phyloP scores from a whole-genome alignment of 1,140 invertebrate species.

The Hylaeus anthracinus region DNA sequence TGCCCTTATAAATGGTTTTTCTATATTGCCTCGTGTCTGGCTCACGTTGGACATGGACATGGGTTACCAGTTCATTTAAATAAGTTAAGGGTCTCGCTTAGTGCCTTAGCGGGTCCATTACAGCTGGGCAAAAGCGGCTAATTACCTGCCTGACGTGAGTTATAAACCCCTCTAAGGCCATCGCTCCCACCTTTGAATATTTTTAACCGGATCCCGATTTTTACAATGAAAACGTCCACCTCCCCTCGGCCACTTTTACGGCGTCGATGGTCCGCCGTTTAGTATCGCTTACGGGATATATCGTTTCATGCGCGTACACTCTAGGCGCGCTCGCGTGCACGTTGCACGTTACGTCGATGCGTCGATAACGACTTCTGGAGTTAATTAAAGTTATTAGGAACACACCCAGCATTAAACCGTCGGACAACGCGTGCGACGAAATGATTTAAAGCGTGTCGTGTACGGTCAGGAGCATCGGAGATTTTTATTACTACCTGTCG shows the following conservation, averaged over 20 bases:
- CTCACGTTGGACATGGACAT: slow-evolving; percentile 77
- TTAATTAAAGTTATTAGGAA: slow-evolving; percentile 21
- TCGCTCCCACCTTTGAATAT: slow-evolving; percentile 69
- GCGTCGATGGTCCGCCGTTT: slow-evolving; percentile 5
- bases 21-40: slow-evolving; percentile 79
- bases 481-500: neutral
- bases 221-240: slow-evolving; percentile 64
- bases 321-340: neutral
- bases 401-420: neutral
- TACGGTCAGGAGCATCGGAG: too few species aligned
- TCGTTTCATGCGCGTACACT: too few species aligned
- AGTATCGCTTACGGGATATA: slow-evolving; percentile 15
- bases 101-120: slow-evolving; percentile 79
- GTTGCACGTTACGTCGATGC: neutral
- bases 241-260: slow-evolving; percentile 30
- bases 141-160: slow-evolving; percentile 82
- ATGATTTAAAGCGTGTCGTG: slow-evolving; percentile 14
- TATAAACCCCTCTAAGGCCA: slow-evolving; percentile 77
- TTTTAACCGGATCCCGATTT: slow-evolving; percentile 71
- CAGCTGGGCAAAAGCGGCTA: slow-evolving; percentile 80
- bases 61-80: slow-evolving; percentile 81
- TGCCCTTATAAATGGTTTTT: slow-evolving; percentile 81
- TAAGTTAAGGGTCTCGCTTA: slow-evolving; percentile 81
- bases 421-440: neutral
- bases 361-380: neutral